Conservation (phyloP, 2,888 invertebrate species). For the Caenorhabditis afra region DNA sequence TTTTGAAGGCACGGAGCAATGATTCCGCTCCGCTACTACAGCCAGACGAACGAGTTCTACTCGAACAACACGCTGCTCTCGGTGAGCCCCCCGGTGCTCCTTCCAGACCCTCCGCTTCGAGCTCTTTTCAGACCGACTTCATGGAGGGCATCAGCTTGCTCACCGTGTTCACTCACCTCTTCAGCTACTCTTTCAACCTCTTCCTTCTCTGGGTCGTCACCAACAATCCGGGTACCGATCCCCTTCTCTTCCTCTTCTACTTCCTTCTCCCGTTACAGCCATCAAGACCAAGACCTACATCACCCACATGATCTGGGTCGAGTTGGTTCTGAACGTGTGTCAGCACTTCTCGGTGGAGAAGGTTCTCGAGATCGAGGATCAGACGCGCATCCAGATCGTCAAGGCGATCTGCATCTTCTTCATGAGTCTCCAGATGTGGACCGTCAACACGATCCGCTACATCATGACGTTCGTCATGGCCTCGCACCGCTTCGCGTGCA, state of each 20-base stretch:
- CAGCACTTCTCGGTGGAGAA: conserved; percentile 42
- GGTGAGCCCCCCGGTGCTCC: conserved; percentile 10
- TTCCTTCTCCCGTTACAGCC: background rate
- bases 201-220: conserved; percentile 11
- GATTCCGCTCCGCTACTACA: conserved; percentile 14
- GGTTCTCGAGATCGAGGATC: conserved; percentile 24
- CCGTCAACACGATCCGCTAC: conserved; percentile 45
- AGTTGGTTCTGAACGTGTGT: conserved; percentile 35
- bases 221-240: conserved; percentile 18
- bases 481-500: conserved; percentile 28
- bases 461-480: conserved; percentile 48
- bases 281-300: conserved; percentile 43
- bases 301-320: conserved; percentile 44
- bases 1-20: conserved; percentile 18
- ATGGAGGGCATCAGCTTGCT: conserved; percentile 34
- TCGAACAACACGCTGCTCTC: conserved; percentile 34
- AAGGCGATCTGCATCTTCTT: conserved; percentile 35
- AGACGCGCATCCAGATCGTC: conserved; percentile 13
- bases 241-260: too few species aligned
- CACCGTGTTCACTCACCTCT: conserved; percentile 29
- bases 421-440: conserved; percentile 52
- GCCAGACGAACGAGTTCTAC: conserved; percentile 13
- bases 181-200: conserved; percentile 44
- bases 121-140: conserved; percentile 37
- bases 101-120: too few species aligned